Conservation (phyloP, 2,888 invertebrate species). For the Acrobasis repandana region DNA sequence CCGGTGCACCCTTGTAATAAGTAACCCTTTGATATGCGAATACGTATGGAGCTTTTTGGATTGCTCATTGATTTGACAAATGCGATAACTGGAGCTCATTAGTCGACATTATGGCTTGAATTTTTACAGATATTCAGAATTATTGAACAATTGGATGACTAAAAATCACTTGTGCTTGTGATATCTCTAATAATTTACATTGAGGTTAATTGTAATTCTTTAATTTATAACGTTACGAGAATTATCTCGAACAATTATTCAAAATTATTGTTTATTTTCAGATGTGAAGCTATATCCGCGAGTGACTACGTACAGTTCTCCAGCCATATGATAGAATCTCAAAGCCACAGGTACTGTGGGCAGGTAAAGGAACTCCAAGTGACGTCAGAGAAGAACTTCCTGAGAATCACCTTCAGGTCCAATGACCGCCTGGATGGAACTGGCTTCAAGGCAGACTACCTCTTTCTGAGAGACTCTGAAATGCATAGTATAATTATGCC, state of each 20-base stretch:
- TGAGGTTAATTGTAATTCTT: too few species aligned
- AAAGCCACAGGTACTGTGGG: constrained; percentile 93
- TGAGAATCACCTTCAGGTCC: constrained; percentile 95
- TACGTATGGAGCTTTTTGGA: too few species aligned
- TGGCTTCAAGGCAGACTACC: constrained; percentile 96
- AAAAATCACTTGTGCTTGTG: too few species aligned
- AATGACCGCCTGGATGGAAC: constrained; percentile 96
- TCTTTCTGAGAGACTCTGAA: constrained; percentile 89
- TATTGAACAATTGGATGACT: too few species aligned
- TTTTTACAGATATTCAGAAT: too few species aligned
- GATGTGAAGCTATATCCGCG: constrained; percentile 94
- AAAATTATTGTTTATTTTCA: constrained; percentile 56
- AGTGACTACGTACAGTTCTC: constrained; percentile 98
- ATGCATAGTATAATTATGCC: constrained; percentile 72
- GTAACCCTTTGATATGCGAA: too few species aligned
- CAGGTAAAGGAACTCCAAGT: constrained; percentile 89
- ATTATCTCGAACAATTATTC: neutral
- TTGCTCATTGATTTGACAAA: too few species aligned
- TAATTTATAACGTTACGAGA: neutral
- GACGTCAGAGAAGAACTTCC: constrained; percentile 94
- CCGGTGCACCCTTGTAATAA: too few species aligned
- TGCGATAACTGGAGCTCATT: too few species aligned
- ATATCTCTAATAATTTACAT: too few species aligned
- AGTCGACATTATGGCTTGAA: too few species aligned
- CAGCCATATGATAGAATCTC: constrained; percentile 93